phyloP scores from a whole-genome alignment of 1,140 invertebrate genomes.

The Triops cancriformis region DNA sequence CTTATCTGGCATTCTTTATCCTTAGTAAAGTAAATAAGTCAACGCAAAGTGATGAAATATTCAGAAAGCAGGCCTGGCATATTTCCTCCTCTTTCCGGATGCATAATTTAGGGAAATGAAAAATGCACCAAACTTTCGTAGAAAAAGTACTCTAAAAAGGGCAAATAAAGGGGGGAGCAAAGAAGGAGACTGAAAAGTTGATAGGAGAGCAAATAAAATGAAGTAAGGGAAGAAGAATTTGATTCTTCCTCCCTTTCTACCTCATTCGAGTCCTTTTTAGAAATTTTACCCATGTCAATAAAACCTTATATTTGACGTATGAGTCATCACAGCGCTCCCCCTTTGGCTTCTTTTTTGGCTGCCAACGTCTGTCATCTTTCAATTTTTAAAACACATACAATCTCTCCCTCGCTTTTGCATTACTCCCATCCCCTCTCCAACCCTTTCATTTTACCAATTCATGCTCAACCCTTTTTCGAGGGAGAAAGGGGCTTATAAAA shows the following conservation, averaged over 20 bases:
- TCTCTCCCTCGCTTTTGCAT: background rate
- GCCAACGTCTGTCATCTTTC: slow-evolving; percentile 4
- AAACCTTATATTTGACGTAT: slow-evolving; percentile 6
- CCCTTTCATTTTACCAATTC: background rate
- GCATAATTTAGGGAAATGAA: background rate
- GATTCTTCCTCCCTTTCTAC: background rate
- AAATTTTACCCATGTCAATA: background rate
- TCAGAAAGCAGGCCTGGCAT: background rate
- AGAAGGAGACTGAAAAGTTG: too few species aligned
- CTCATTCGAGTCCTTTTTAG: background rate
- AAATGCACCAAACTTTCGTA: too few species aligned
- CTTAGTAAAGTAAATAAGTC: too few species aligned
- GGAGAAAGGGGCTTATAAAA: background rate
- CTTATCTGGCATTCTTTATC: too few species aligned
- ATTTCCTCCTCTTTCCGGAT: slow-evolving; percentile 3
- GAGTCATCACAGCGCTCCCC: background rate
- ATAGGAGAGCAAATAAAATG: too few species aligned
- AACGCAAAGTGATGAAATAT: too few species aligned
- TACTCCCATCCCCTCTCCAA: background rate
- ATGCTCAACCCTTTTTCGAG: background rate
- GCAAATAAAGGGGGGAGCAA: too few species aligned
- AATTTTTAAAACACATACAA: background rate
- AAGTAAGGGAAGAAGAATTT: too few species aligned
- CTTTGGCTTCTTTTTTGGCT: background rate
- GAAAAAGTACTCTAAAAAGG: too few species aligned